Conservation (phyloP, 2,888 invertebrate genomes). For the Meganola albula region DNA sequence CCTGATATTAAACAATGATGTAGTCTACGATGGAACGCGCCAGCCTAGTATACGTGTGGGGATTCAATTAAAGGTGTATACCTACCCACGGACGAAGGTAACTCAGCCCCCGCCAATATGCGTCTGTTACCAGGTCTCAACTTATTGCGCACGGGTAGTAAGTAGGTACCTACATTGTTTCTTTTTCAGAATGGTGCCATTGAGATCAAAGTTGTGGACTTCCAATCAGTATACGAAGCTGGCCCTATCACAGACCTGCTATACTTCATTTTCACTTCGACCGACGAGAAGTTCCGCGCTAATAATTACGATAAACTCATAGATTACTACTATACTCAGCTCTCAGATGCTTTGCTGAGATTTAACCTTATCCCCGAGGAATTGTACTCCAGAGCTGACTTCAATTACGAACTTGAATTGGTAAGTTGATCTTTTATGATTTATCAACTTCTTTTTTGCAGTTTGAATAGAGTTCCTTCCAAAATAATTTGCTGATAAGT, state of each 20-base stretch:
- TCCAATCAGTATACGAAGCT: conserved; percentile 43
- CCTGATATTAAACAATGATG: too few species aligned
- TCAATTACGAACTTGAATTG: conserved; percentile 42
- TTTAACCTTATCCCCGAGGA: conserved; percentile 33
- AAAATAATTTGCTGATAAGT: too few species aligned
- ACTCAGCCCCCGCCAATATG: too few species aligned
- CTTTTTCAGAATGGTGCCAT: conserved; percentile 38
- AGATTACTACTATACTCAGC: conserved; percentile 33
- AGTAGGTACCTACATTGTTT: too few species aligned
- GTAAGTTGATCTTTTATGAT: too few species aligned
- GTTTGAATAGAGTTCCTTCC: background rate
- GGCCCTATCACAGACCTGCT: conserved; percentile 41
- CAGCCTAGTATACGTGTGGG: too few species aligned
- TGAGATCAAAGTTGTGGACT: conserved; percentile 39
- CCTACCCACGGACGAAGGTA: too few species aligned
- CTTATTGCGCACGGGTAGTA: too few species aligned
- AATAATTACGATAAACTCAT: conserved; percentile 28
- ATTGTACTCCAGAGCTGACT: conserved; percentile 40
- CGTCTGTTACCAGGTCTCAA: too few species aligned
- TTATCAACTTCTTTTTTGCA: too few species aligned
- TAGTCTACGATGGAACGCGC: too few species aligned
- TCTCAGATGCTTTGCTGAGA: conserved; percentile 30
- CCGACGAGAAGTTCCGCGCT: conserved; percentile 45
- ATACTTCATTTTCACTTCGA: conserved; percentile 46
- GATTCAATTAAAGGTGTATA: too few species aligned